Conservation (phyloP, 37 sponge, comb jelly and placozoan species). For the Ianthella basta region DNA sequence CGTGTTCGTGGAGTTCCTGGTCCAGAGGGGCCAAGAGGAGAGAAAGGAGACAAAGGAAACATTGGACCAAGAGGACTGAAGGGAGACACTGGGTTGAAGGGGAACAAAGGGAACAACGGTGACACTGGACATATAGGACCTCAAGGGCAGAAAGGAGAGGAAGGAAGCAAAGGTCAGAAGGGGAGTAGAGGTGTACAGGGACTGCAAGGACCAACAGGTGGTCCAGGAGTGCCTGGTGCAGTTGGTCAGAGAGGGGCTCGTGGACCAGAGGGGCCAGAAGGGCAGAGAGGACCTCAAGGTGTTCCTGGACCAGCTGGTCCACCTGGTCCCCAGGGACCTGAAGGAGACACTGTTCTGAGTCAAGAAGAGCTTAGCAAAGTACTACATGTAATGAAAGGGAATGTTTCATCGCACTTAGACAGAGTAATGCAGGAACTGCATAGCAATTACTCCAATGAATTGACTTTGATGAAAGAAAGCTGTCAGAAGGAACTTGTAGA, state of each 20-base stretch:
- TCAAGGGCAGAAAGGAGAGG: conserved; percentile 18
- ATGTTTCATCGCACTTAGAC: too few species aligned
- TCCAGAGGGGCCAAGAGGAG: too few species aligned
- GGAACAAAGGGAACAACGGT: conserved; percentile 10
- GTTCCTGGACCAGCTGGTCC: background rate
- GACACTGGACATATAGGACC: conserved; percentile 17
- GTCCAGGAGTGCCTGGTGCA: conserved; percentile 19
- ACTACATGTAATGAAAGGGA: too few species aligned
- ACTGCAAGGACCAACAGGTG: conserved; percentile 16
- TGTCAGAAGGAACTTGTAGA: too few species aligned
- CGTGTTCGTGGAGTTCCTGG: too few species aligned
- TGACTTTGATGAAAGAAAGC: too few species aligned
- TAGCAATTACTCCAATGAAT: too few species aligned
- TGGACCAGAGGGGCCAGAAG: conserved; percentile 3
- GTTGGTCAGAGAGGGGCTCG: background rate
- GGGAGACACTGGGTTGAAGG: conserved; percentile 19
- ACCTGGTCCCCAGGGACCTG: background rate
- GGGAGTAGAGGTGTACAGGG: conserved; percentile 29
- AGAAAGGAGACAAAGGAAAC: background rate
- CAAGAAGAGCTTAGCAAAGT: background rate
- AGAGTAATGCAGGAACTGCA: too few species aligned
- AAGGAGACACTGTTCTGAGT: conserved; percentile 9
- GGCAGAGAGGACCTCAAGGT: background rate
- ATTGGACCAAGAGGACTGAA: conserved; percentile 13
- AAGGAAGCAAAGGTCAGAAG: conserved; percentile 6